Conservation (phyloP, 2,888 invertebrate species). For the Phyto melanocephala region DNA sequence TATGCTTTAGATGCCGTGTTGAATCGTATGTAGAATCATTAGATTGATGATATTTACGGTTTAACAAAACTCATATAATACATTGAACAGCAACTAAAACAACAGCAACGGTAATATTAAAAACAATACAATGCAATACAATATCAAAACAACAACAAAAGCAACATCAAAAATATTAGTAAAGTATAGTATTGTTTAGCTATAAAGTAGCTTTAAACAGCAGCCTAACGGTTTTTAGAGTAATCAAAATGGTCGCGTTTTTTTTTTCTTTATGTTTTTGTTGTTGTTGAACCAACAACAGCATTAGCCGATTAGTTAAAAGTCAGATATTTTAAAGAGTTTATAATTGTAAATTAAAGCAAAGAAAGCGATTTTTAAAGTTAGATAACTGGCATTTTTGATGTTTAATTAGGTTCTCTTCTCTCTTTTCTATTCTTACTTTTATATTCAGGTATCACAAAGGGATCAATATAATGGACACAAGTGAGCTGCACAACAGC, state of each 20-base stretch:
- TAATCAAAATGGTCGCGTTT: slow-evolving; percentile 41
- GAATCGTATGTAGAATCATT: slow-evolving; percentile 56
- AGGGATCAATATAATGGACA: no score
- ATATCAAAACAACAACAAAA: slow-evolving; percentile 21
- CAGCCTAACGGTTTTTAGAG: slow-evolving; percentile 60
- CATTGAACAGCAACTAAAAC: slow-evolving; percentile 20
- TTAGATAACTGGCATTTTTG: no score
- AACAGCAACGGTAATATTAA: slow-evolving; percentile 2
- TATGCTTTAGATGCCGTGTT: slow-evolving; percentile 29
- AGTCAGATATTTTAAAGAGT: background rate
- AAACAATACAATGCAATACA: slow-evolving; percentile 19
- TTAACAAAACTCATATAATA: slow-evolving; percentile 58
- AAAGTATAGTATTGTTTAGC: background rate
- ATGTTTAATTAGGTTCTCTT: no score
- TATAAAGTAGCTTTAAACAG: slow-evolving; percentile 52
- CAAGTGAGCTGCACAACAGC: no score
- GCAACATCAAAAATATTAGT: background rate
- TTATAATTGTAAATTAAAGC: background rate
- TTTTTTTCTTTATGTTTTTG: no score
- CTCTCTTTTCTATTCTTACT: no score
- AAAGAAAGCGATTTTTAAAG: no score
- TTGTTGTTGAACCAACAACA: no score
- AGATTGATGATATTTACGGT: slow-evolving; percentile 62
- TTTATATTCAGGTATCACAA: no score
- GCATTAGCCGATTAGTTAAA: background rate